A percentile compares a stretch with the other conserved stretches of the same genome.
Conservation (phyloP, 1,140 invertebrate species). For the Diorhabda carinulata region DNA sequence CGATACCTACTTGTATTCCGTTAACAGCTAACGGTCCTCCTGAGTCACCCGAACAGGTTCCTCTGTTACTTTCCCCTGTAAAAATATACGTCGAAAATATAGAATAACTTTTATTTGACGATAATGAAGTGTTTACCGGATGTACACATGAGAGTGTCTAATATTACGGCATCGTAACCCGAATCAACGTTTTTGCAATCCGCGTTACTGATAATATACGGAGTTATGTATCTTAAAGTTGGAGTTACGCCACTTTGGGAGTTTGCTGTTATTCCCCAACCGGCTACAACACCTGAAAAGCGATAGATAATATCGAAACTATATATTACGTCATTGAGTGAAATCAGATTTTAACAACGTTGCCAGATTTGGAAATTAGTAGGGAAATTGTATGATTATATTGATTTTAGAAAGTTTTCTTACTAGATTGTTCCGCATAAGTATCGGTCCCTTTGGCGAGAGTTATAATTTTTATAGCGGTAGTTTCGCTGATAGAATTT, state of each 20-base stretch:
- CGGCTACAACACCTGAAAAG: constrained; percentile 20
- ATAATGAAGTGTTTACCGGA: constrained; percentile 9
- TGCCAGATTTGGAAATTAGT: no score
- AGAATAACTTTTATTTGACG: background rate
- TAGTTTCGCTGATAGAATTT: constrained; percentile 11
- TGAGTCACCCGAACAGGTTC: constrained; percentile 82
- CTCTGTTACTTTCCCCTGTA: constrained; percentile 39
- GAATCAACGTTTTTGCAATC: constrained; percentile 22
- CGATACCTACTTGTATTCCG: constrained; percentile 61
- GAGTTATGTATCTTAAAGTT: constrained; percentile 21
- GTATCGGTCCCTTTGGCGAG: constrained; percentile 19
- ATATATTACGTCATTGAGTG: no score
- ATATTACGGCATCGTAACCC: constrained; percentile 19
- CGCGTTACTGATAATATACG: constrained; percentile 22
- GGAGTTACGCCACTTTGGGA: constrained; percentile 15
- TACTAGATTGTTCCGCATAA: constrained; percentile 7
- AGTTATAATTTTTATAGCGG: constrained; percentile 18
- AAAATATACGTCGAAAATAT: background rate
- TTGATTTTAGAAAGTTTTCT: no score
- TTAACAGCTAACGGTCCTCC: constrained; percentile 73
- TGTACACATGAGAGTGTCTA: constrained; percentile 22
- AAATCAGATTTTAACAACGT: no score
- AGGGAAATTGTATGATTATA: no score
- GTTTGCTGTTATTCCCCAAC: constrained; percentile 27
- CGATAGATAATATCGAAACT: no score